phyloP scores from a whole-genome alignment of 2,797 vertebrate species.

The Intellagama lesueurii region DNA sequence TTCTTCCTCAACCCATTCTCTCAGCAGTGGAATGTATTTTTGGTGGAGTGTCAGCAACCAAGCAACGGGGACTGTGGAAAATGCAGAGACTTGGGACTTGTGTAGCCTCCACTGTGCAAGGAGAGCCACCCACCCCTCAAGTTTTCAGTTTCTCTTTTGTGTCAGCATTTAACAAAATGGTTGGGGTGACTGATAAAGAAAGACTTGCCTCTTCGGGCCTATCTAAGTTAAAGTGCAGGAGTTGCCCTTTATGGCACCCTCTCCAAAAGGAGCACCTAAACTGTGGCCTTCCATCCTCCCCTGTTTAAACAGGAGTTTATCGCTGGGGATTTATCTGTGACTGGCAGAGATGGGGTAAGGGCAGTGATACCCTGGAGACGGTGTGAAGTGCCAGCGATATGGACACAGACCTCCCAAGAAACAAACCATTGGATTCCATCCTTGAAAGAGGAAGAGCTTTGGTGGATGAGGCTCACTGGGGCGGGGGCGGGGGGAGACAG shows the following conservation, averaged over 20 bases:
- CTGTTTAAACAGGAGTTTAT: not conserved
- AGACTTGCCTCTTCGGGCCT: no score
- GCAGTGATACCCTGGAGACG: not conserved
- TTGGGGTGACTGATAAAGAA: not conserved
- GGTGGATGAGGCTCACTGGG: not conserved
- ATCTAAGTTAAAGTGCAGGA: not conserved
- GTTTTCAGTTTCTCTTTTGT: not conserved
- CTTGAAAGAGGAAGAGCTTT: no score
- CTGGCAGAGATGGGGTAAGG: not conserved
- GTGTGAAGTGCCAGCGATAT: not conserved
- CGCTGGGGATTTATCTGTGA: no score
- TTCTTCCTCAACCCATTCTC: no score
- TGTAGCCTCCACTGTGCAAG: not conserved
- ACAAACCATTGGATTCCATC: not conserved
- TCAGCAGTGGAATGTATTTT: not conserved
- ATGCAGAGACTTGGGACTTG: not conserved
- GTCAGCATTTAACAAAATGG: not conserved
- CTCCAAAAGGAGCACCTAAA: not conserved
- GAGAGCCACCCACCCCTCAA: not conserved
- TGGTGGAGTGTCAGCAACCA: not conserved
- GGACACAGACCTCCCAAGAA: not conserved
- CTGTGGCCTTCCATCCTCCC: not conserved
- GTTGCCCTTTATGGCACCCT: no score
- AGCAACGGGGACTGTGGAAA: no score
- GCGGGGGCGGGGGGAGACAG: no score